phyloP scores from a whole-genome alignment of 2,797 vertebrate genomes.

The Falco columbarius region DNA sequence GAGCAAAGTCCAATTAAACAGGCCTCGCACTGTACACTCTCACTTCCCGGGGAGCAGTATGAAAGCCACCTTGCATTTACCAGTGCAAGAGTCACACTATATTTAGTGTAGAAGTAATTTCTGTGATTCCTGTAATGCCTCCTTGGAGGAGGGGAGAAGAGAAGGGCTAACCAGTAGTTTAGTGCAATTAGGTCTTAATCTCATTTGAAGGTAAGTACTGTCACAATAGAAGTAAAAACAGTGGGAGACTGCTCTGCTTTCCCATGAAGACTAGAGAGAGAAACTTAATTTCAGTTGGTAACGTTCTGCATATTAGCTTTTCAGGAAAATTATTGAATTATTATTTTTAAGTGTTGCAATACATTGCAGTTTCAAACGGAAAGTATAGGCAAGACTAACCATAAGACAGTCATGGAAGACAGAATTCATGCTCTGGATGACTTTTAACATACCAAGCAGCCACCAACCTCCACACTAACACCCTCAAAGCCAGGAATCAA shows the following conservation, averaged over 20 bases:
- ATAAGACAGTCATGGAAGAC: background rate
- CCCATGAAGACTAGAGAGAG: background rate
- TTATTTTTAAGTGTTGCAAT: background rate
- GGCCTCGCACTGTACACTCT: background rate
- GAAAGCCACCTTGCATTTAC: background rate
- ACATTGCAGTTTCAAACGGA: background rate
- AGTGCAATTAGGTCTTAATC: background rate
- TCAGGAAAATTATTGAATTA: background rate
- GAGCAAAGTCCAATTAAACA: slow-evolving; percentile 57
- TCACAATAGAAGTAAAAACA: background rate
- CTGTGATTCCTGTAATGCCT: background rate
- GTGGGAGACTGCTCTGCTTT: background rate
- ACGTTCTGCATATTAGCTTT: background rate
- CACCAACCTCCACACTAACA: background rate
- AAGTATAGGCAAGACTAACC: background rate
- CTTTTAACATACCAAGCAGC: background rate
- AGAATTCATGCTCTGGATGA: background rate
- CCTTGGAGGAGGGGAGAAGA: background rate
- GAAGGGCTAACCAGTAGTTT: background rate
- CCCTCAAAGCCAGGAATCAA: background rate
- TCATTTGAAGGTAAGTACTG: background rate
- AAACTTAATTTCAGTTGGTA: background rate
- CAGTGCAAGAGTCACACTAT: background rate
- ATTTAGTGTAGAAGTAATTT: background rate
- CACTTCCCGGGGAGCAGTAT: background rate